Base-by-base conservation (phyloP, 2,888 invertebrate species). In the Harpalus rufipes region DNA sequence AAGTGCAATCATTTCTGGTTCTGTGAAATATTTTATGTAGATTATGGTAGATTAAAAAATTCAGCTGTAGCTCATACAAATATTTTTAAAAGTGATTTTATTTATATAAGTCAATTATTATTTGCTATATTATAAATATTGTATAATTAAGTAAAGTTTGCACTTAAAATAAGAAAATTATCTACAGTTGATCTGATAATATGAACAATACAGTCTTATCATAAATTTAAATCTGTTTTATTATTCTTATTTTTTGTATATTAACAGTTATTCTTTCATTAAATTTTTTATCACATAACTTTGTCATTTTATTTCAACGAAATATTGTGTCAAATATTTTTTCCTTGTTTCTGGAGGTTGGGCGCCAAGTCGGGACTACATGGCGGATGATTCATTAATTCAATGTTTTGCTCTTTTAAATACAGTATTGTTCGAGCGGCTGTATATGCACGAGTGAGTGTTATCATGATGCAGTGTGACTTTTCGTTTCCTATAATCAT, bases 121-220 rank as follows among this genome's bases (percentile, higher is more conserved):
- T 68, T 58, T 82, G 51, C 41, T 72, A 58, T 82, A 81, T 63
- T 56, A 68, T 76, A 61, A 58, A 63, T 74, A 83, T 16, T 56
- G 41, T 61, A 59, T 25, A 72, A 58, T 68, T 81, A 68, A 72
- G 65, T 8, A 81, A 68, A 14, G 78, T 84, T 84, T 84, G 84
- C 84, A 84, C 84, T 78, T 84, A 61, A 74, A 74, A 14, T 68
- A 83, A 74, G 61, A 61, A 18, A 59, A 83, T 51, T 59, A 83
- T 83, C 74, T 59, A 74, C 39, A 83, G 83, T 83, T 74, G 72
- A 83, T 83, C 76, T 83, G 74, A 83, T 83, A 59, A 56, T 74
- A 59, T 59, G 14, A 83, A 74, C 72, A 81, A 81, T 82, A 82
- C 32, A 68, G 18, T 72, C 58, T 74, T 41, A 83, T 72, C 59